Evolutionary conservation across 2,113 vertebrate species (phyloP).

Genomic region (Danionella cerebrum): DNA sequence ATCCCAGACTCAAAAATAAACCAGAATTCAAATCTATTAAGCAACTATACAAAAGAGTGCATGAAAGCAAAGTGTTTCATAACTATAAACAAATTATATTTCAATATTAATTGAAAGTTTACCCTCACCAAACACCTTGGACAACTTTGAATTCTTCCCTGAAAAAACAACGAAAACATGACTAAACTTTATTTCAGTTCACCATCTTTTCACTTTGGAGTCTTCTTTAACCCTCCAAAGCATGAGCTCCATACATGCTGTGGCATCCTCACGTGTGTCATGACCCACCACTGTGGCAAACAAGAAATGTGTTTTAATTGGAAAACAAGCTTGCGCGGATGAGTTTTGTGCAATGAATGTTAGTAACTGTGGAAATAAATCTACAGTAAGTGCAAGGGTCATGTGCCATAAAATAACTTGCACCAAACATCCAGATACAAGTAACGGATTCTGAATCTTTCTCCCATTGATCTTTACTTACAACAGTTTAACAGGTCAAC

Average conservation of each 20-base stretch:
- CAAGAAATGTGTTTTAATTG: background rate
- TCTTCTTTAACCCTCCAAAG: conserved; percentile 72
- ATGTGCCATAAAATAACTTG: background rate
- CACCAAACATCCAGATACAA: background rate
- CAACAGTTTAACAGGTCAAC: conserved; percentile 41
- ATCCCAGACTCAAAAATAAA: background rate
- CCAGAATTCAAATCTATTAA: too few species aligned
- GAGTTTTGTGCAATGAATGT: background rate
- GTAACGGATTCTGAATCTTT: background rate
- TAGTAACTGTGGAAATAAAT: background rate
- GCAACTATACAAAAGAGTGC: background rate
- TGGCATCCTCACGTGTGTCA: conserved; percentile 65
- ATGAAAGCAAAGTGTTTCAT: background rate
- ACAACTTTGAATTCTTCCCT: too few species aligned
- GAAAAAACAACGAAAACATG: background rate
- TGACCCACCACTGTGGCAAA: conserved; percentile 59
- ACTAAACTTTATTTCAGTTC: conserved; percentile 30
- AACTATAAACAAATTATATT: background rate
- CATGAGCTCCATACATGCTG: conserved; percentile 73
- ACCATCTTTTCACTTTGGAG: conserved; percentile 60
- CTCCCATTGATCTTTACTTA: background rate
- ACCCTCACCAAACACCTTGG: too few species aligned
- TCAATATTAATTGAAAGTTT: too few species aligned
- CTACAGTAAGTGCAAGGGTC: background rate
- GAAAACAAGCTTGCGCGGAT: background rate